Evolutionary conservation across 1,140 invertebrate species (phyloP), one percentile per base, ranked within the genome.

Genomic region (Tetramorium simillimum): DNA sequence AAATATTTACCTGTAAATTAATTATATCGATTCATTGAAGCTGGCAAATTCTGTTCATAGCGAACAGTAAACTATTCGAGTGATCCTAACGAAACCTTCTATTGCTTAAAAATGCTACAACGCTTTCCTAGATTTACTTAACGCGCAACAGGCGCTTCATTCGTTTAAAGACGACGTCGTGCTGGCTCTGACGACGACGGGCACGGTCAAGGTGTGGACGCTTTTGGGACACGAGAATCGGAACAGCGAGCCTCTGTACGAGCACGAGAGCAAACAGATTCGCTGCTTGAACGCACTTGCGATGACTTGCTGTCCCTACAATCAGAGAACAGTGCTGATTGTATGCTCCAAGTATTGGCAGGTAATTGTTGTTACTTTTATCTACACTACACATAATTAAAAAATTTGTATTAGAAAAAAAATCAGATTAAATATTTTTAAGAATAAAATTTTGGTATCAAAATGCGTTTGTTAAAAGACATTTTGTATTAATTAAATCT

Each of bases 151-250:
- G 63, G 49, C 72, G 76, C 87, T 91, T 65, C 40, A 88, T 91
- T 92, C 87, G 80, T 94, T 95, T 95, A 90, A 97, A 97, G 99
- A 99, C 96, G 99, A 99, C 95, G 99, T 99, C 9, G 98, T 99
- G 6, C 96, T 99, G 90, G 99, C 98, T 21, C 96, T 99, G 63
- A 99, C 99, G 12, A 99, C 99, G 53, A 99, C 99, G 16, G 99
- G 99, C 49, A 99, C 98, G 69, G 98, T 99, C 6, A 99, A 99
- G 96, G 98, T 99, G 0, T 99, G 99, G 99, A 99, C 99, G 0
- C 95, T 99, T 3, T 96, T 97, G 51, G 98, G 98, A 6, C 97
- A 97, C 86, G 99, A 99, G 94, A 97, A 97, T 90, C 98, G 98
- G 92, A 97, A 97, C 90, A 97, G 97, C 12, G 97, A 98, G 92